phyloP scores from a whole-genome alignment of 2,113 vertebrate genomes.

The Probosciger aterrimus region DNA sequence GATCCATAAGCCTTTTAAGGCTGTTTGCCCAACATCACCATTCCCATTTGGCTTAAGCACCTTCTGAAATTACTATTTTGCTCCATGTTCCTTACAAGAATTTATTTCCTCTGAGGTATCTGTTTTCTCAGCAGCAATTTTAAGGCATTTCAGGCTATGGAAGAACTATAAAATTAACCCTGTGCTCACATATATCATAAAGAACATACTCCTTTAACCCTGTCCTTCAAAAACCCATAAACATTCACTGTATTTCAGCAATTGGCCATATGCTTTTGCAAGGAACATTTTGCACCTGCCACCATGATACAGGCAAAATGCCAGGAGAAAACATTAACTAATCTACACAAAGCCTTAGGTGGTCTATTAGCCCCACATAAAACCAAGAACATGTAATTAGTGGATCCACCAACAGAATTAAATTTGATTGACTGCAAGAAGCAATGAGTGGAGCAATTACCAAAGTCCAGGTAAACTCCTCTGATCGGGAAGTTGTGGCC shows the following conservation, averaged over 20 bases:
- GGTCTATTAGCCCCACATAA: constrained; percentile 43
- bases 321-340: constrained; percentile 37
- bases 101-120: background rate
- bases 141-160: background rate
- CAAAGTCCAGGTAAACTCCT: background rate
- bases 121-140: constrained; percentile 18
- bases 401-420: constrained; percentile 17
- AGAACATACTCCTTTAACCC: constrained; percentile 14
- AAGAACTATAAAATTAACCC: background rate
- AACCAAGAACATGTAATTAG: constrained; percentile 32
- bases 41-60: background rate
- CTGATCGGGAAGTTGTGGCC: background rate
- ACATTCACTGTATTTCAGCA: background rate
- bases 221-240: background rate
- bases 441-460: constrained; percentile 14
- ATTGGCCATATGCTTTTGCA: constrained; percentile 11
- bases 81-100: background rate
- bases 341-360: constrained; percentile 57
- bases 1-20: background rate
- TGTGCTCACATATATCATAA: background rate
- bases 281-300: constrained; percentile 32
- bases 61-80: background rate
- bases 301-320: background rate
- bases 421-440: constrained; percentile 35
- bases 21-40: background rate